Percentiles rank a stretch among this genome's conserved stretches.
Evolutionary conservation across 2,113 vertebrate genomes (phyloP).

Genomic region (Centrocercus urophasianus): DNA sequence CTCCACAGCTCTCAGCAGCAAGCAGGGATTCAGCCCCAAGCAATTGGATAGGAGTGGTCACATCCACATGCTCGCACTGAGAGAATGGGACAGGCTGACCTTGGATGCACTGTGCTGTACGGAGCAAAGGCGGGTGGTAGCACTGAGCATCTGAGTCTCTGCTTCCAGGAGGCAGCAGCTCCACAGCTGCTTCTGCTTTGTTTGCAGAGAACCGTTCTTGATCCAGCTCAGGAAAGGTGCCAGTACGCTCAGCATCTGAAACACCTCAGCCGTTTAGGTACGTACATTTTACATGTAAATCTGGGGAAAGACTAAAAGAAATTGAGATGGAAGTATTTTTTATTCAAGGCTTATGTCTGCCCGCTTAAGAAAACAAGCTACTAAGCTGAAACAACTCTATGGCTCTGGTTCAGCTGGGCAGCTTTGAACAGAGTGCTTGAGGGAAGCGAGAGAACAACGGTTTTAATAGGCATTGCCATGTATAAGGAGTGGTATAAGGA

Average conservation of each 20-base stretch:
- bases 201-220: not conserved
- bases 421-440: not conserved
- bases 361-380: not conserved
- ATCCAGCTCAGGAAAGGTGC: not conserved
- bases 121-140: not conserved
- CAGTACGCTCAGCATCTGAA: not conserved
- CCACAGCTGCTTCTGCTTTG: not conserved
- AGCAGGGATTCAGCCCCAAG: not conserved
- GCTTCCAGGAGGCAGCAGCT: not conserved
- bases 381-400: not conserved
- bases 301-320: not conserved
- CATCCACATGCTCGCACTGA: accelerated
- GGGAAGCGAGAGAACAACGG: not conserved
- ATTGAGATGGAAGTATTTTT: not conserved
- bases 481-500: not conserved
- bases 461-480: not conserved
- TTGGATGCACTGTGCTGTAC: accelerated
- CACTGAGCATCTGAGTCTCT: not conserved
- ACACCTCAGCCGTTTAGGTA: not conserved
- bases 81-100: not conserved
- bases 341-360: not conserved
- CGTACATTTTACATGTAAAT: not conserved
- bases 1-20: not conserved
- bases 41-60: not conserved
- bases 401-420: not conserved